Conservation (phyloP, 2,888 invertebrate species). For the Loripinus fragilis region DNA sequence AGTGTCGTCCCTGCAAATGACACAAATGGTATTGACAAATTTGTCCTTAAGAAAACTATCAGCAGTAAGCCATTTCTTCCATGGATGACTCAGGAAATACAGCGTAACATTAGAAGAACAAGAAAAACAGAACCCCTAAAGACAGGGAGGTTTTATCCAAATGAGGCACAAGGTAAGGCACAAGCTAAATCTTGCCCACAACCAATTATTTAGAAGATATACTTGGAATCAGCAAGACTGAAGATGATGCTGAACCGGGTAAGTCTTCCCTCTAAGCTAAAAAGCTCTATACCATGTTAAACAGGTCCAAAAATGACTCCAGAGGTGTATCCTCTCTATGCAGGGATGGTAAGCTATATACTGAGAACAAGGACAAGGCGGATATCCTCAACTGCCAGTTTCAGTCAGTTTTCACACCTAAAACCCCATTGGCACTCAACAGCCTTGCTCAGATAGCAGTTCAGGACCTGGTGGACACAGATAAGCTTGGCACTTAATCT, state of each 20-base stretch:
- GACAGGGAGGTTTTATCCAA: neutral
- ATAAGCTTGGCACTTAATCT: neutral
- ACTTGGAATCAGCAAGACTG: neutral
- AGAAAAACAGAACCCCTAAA: neutral
- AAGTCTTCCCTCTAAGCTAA: neutral
- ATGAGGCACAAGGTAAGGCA: neutral
- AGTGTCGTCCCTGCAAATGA: no score
- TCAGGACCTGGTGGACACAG: neutral
- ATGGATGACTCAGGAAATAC: no score
- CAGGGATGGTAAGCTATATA: no score
- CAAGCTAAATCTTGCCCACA: neutral
- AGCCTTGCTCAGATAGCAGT: neutral
- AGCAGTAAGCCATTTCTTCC: no score
- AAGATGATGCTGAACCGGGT: neutral
- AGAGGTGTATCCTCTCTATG: no score
- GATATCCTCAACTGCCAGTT: no score
- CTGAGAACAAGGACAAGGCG: neutral
- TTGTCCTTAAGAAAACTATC: no score
- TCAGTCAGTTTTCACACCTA: no score
- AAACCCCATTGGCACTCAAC: neutral
- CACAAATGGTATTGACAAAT: no score
- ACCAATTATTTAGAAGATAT: neutral
- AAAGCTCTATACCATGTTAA: no score
- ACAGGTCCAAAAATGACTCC: no score
- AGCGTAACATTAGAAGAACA: no score